A percentile compares a stretch with the other conserved stretches of the same genome.
Evolutionary conservation across 1,140 invertebrate species (phyloP).

Genomic region (Ceratosolen fusciceps): DNA sequence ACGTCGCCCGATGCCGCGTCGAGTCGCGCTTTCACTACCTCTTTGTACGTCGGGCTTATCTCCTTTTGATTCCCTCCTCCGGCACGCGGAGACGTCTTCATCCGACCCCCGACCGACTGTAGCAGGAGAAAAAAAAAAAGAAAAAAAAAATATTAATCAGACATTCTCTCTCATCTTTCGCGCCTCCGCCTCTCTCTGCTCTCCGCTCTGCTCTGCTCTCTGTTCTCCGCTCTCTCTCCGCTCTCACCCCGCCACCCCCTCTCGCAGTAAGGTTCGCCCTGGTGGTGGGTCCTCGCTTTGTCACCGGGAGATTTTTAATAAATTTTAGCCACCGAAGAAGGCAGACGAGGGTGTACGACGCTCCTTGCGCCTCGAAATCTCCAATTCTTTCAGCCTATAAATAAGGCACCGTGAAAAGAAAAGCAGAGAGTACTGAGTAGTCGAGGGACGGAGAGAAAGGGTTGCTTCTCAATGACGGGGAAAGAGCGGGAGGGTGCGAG

Average conservation of each 20-base stretch:
- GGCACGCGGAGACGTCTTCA: constrained; percentile 45
- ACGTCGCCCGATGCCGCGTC: no score
- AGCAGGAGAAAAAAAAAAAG: constrained; percentile 44
- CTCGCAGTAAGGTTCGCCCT: no score
- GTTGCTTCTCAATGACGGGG: constrained; percentile 36
- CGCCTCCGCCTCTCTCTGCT: not conserved
- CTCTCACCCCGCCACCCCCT: not conserved
- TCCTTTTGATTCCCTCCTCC: constrained; percentile 54
- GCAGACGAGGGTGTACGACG: no score
- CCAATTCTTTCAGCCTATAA: constrained; percentile 39
- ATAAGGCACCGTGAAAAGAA: constrained; percentile 35
- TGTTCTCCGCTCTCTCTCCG: not conserved
- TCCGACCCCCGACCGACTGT: not conserved
- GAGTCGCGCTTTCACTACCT: constrained; percentile 45
- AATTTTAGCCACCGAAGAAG: not conserved
- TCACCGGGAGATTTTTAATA: constrained; percentile 32
- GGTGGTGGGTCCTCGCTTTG: constrained; percentile 20
- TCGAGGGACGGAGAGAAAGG: constrained; percentile 11
- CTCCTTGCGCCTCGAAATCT: constrained; percentile 7
- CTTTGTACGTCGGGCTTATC: constrained; percentile 47
- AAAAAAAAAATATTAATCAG: constrained; percentile 59
- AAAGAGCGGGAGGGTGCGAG: constrained; percentile 50
- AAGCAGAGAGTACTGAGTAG: not conserved
- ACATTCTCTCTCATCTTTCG: not conserved
- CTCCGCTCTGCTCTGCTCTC: not conserved